Evolutionary conservation across 1,140 invertebrate genomes (phyloP), one percentile per base, ranked within the genome.

Genomic region (Drosophila sucinea): DNA sequence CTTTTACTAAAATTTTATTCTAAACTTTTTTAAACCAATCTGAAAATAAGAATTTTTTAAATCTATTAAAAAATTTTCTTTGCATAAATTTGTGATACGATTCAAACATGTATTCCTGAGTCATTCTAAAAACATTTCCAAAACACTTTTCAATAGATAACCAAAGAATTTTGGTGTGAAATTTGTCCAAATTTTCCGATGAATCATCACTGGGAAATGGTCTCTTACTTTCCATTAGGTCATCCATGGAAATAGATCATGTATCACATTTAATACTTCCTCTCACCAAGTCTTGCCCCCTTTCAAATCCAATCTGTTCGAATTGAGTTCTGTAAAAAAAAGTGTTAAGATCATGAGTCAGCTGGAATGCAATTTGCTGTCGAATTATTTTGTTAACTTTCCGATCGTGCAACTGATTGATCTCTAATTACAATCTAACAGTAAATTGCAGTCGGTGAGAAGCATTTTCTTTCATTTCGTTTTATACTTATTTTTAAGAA

Each of bases 361-460:
- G 56, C 56, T 51, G 23, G 3, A 51, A 35, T 35, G 17, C 55
- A 33, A 33, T 33, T 33, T 35, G 6, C 6, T 33, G 29, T 57
- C 55, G 5, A 33, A 17, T 33, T n/a, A 33, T 57, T 57, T 33
- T 57, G 4, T 11, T 17, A 57, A 33, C 4, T 32, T 57, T 58
- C 56, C 35, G 56, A 77, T 77, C 74, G 74, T 77, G 74, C n/a
- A 27, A 62, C 51, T 54, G 74, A 63, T 70, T 33, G 44, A 77
- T 70, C 66, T 77, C 57, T 77, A 77, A 77, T 77, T 77, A 60
- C 65, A 63, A 70, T 77, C 73, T 77, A 77, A 77, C 73, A 44
- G 60, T 55, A 27, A 32, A 25, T 10, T 55, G 32, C 33, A 47
- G 33, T 62, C 41, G 10, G 11, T 44, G 33, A 55, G 17, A 51